Evolutionary conservation across 2,113 vertebrate species (phyloP).

Genomic region (Saimiri boliviensis): DNA sequence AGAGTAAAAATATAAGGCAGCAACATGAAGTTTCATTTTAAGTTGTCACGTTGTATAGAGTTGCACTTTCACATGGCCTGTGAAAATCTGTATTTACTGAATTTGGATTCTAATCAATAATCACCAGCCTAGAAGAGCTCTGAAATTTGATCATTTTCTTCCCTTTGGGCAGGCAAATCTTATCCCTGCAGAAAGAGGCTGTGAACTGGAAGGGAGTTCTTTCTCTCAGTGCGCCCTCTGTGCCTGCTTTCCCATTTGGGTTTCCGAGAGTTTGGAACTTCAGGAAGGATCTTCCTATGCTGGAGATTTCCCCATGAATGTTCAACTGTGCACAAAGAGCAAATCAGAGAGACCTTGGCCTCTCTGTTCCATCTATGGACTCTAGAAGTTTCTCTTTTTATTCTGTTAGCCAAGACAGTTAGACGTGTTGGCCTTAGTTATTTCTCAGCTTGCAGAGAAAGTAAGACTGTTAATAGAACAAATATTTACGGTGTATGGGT

Average conservation of each 20-base stretch:
- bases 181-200: neutral
- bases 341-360: neutral
- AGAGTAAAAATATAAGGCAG: neutral
- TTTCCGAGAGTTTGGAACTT: neutral
- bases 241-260: neutral
- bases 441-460: slow-evolving; percentile 22
- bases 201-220: neutral
- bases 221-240: neutral
- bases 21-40: neutral
- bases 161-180: neutral
- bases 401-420: neutral
- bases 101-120: neutral
- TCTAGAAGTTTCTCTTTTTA: neutral
- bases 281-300: neutral
- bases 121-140: neutral
- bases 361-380: neutral
- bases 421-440: neutral
- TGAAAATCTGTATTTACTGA: neutral
- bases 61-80: neutral
- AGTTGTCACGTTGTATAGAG: neutral
- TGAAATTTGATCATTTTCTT: neutral
- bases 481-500: neutral
- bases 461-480: neutral
- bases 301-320: neutral
- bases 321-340: neutral